Base-by-base conservation (phyloP, 2,888 invertebrate species). In the Pimpla rufipes region DNA sequence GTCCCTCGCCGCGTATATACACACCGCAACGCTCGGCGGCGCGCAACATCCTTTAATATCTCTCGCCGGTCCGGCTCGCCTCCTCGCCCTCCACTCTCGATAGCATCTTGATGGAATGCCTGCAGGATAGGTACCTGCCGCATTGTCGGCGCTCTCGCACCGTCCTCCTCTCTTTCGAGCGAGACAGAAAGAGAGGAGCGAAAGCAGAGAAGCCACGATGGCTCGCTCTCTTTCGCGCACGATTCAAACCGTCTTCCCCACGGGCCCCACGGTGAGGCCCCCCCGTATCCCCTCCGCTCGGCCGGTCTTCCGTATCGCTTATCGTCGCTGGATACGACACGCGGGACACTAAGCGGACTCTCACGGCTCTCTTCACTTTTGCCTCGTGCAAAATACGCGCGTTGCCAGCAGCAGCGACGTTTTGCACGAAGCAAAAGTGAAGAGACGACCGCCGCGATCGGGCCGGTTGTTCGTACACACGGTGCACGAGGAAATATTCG, bases 61-160 rank as follows among this genome's bases (percentile, higher is more conserved):
- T 90, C 88, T 88, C 87, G 88, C 89, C 89, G 76, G 88, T 86
- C 88, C 89, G 86, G 85, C 86, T 84, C 83, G 75, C 71, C 64
- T 77, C 67, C 74, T 74, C 83, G 68, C 75, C 77, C 82, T 84
- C 76, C 77, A 52, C 81, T 82, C 89, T 88, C 90, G 90, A 91
- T 91, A 92, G 88, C 89, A 92, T 92, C 92, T 92, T 92, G 91
- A 92, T 91, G 92, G 92, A 92, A 92, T 92, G 92, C 90, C 91
- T 88, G 90, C 87, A 86, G 91, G 90, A 88, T 90, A 88, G 90
- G 91, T 91, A 90, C 90, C 91, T 91, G 91, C 90, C 88, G 92
- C 89, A 90, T 91, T 90, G 92, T 92, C 91, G 91, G 89, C 86
- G 79, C 82, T 78, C 87, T 77, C 76, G 76, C 71, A 45, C 76